Base-by-base conservation (phyloP, 2,113 vertebrate species). In the Hippocampus zosterae region DNA sequence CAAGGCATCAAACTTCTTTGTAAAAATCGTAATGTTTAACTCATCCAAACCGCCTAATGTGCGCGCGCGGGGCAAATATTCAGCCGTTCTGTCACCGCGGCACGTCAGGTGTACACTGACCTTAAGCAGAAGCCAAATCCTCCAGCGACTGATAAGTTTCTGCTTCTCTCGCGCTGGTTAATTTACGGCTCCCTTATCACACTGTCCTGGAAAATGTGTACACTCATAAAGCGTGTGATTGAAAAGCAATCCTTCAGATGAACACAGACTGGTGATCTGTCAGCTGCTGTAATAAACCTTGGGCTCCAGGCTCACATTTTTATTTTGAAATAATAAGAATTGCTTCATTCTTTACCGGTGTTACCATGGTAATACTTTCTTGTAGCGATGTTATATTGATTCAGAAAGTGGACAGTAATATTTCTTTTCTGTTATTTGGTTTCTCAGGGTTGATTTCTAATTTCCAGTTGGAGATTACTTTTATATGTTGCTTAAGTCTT, bases 331-430 rank as follows among this genome's bases (percentile, higher is more conserved):
- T 97, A 96, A 96, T 97, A 97, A 94, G 94, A 96, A 96, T 94
- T 95, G 94, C 94, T 96, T 96, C 95, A 94, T 97, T 95, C 94
- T 96, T 95, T 98, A 94, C 94, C 92, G 89, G 92, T 93, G 96
- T 99, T 98, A 94, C 95, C 96, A 98, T 98, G 96, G 96, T 96
- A 96, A 98, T 99, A 94, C 94, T 92, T 88, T 95, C 94, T 93
- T 92, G 93, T 95, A 96, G 95, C 95, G 78, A 93, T 94, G 94
- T 94, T 96, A 96, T 98, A 98, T 98, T 98, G 96, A 98, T 98
- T 98, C 96, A 95, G 93, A 96, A 96, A 98, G 96, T 97, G 96
- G 97, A 97, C 95, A 94, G 95, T 98, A 96, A 97, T 97, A 97
- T 97, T 97, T 97, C 92, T 97, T 95, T 96, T 94, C 94, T 94